Conservation (phyloP, 2,888 invertebrate species). For the Mantis religiosa region DNA sequence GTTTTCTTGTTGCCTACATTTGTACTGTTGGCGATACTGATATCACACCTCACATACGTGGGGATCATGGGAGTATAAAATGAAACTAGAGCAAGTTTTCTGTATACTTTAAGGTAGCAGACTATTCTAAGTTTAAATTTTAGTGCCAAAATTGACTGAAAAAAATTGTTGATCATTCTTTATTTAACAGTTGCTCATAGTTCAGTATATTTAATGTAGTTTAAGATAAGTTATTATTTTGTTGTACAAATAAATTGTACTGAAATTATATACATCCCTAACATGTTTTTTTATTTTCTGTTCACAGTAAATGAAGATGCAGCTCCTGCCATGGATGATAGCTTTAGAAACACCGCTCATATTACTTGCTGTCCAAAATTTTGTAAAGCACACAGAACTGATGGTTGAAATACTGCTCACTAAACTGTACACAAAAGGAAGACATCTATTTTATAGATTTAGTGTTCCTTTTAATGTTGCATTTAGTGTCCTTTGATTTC, state of each 20-base stretch:
- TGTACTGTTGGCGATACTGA: too few relatives aligned
- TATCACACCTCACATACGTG: too few relatives aligned
- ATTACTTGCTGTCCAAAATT: neutral
- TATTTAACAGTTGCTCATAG: too few relatives aligned
- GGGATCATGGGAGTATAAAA: too few relatives aligned
- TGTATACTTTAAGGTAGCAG: too few relatives aligned
- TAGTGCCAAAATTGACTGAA: too few relatives aligned
- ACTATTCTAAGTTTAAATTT: too few relatives aligned
- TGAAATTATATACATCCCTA: neutral
- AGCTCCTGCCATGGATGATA: neutral
- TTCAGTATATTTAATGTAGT: too few relatives aligned
- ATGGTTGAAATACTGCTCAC: neutral
- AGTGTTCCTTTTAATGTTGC: neutral
- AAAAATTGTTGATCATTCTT: too few relatives aligned
- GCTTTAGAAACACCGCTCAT: neutral
- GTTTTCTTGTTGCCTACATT: too few relatives aligned
- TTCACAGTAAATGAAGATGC: neutral
- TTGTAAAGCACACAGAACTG: neutral
- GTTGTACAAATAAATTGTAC: neutral
- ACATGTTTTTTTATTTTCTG: neutral
- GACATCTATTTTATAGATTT: too few relatives aligned
- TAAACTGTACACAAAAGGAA: neutral
- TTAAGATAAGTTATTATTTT: neutral
- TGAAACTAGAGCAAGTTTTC: too few relatives aligned
- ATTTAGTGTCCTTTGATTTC: neutral